phyloP scores from a whole-genome alignment of 2,797 vertebrate genomes.

The Mycteria americana region DNA sequence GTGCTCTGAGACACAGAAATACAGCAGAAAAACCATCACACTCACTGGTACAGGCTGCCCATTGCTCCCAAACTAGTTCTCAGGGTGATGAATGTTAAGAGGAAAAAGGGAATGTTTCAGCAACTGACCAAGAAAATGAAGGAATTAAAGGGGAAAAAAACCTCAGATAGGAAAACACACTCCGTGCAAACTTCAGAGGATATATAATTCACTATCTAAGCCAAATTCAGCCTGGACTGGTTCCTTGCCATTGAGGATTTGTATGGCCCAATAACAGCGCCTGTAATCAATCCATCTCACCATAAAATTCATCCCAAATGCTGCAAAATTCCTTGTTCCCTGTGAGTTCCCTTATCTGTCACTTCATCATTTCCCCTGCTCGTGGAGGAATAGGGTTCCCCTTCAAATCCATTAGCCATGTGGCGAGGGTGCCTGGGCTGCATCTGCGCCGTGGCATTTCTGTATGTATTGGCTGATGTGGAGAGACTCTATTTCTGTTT shows the following conservation, averaged over 20 bases:
- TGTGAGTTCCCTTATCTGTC: slow-evolving; percentile 42
- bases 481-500: slow-evolving; percentile 35
- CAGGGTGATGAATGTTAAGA: not conserved
- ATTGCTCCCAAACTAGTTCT: not conserved
- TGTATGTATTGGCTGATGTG: slow-evolving; percentile 19
- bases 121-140: not conserved
- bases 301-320: slow-evolving; percentile 37
- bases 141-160: not conserved
- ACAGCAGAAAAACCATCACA: not conserved
- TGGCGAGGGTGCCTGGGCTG: slow-evolving; percentile 6
- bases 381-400: not conserved
- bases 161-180: not conserved
- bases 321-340: slow-evolving; percentile 29
- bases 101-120: not conserved
- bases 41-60: not conserved
- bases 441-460: not conserved
- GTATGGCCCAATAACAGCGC: not conserved
- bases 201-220: not conserved
- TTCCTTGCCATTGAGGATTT: not conserved
- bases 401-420: not conserved
- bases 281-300: slow-evolving; percentile 29
- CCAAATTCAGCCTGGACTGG: slow-evolving; percentile 1
- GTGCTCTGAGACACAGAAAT: not conserved
- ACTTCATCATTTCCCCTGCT: slow-evolving; percentile 34
- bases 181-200: not conserved